Evolutionary conservation across 2,113 vertebrate genomes (phyloP).

Genomic region (Cyanoderma ruficeps): DNA sequence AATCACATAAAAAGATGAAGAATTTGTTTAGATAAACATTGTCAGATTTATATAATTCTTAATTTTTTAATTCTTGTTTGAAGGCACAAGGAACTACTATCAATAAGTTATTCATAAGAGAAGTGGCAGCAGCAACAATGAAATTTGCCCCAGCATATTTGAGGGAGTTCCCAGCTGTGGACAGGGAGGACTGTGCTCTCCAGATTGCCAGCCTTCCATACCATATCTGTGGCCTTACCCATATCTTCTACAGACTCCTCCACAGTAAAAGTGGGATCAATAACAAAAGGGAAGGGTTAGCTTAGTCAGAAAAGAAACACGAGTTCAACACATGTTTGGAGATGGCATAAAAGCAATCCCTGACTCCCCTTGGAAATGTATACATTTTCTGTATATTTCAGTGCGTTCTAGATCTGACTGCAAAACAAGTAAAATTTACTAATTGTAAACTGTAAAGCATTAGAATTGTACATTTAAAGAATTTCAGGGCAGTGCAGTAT

Average conservation of each 20-base stretch:
- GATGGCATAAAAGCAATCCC: background rate
- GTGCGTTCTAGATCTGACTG: background rate
- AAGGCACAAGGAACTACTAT: background rate
- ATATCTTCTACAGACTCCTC: background rate
- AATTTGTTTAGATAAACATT: background rate
- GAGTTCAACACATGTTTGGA: background rate
- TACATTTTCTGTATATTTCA: background rate
- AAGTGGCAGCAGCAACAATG: background rate
- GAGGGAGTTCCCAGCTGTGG: background rate
- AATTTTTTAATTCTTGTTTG: background rate
- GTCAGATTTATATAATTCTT: background rate
- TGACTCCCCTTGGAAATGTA: background rate
- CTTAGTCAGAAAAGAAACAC: background rate
- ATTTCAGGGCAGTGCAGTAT: background rate
- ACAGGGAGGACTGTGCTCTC: background rate
- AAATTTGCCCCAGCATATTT: background rate
- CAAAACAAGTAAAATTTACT: background rate
- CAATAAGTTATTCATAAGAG: background rate
- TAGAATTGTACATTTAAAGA: background rate
- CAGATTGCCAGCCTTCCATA: background rate
- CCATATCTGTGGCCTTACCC: background rate
- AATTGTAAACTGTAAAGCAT: background rate
- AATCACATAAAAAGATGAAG: background rate
- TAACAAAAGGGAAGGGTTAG: background rate
- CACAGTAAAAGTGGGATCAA: background rate